phyloP scores from a whole-genome alignment of 2,113 vertebrate species.

The Trematocara nigrifrons region DNA sequence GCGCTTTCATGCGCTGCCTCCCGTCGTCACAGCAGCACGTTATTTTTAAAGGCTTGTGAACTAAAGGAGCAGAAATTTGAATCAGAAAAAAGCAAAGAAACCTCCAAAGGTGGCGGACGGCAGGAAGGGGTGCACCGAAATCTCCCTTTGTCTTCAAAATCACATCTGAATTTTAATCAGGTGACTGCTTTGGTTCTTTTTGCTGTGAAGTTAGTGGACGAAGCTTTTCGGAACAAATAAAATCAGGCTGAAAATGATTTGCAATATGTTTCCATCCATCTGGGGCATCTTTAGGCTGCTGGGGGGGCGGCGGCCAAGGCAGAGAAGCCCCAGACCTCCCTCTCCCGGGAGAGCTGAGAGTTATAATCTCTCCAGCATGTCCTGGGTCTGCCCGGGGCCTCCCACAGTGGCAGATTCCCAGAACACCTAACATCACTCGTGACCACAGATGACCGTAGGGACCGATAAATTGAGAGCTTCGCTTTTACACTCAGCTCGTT shows the following conservation, averaged over 20 bases:
- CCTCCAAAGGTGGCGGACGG: not conserved
- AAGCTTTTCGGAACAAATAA: fast-evolving
- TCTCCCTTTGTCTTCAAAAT: not conserved
- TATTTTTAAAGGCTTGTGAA: not conserved
- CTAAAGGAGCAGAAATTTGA: not conserved
- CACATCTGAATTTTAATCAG: not conserved
- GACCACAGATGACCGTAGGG: not conserved
- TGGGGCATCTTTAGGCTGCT: not conserved
- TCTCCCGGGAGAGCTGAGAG: not conserved
- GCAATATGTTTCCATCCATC: not conserved
- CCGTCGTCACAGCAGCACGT: not conserved
- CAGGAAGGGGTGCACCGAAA: not conserved
- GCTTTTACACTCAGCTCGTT: not conserved
- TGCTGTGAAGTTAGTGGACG: not conserved
- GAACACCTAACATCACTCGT: not conserved
- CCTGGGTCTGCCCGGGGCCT: not conserved
- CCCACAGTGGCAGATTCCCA: not conserved
- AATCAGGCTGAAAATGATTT: fast-evolving
- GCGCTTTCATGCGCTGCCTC: conserved; percentile 6
- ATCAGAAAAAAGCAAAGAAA: not conserved
- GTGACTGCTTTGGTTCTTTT: not conserved
- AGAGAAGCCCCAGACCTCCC: not conserved
- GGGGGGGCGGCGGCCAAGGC: not conserved
- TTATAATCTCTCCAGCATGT: not conserved
- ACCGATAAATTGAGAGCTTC: not conserved